phyloP scores from a whole-genome alignment of 2,113 vertebrate species.

The Talpa occidentalis region DNA sequence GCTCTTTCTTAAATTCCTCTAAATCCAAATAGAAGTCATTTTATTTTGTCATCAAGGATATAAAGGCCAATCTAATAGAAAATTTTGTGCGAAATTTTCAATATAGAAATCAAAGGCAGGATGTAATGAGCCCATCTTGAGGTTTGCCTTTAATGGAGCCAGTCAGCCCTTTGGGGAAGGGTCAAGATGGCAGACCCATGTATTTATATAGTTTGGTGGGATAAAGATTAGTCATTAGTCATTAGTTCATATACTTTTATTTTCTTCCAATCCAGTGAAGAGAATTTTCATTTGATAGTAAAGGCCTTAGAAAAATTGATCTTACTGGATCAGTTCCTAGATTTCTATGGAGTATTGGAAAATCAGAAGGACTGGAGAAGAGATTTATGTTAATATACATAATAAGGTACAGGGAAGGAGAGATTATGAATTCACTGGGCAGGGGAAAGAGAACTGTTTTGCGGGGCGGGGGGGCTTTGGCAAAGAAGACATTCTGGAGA shows the following conservation, averaged over 20 bases:
- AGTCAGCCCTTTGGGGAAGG: background rate
- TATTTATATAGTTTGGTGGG: background rate
- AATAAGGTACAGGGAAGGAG: background rate
- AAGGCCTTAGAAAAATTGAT: background rate
- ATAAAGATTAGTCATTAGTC: background rate
- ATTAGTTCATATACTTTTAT: background rate
- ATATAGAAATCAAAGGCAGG: background rate
- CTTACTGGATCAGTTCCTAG: background rate
- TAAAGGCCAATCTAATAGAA: background rate
- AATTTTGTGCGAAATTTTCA: background rate
- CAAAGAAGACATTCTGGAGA: conserved; percentile 6
- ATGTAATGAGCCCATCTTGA: background rate
- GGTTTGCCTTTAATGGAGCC: background rate
- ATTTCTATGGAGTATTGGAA: background rate
- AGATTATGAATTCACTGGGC: background rate
- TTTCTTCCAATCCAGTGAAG: background rate
- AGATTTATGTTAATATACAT: background rate
- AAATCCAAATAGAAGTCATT: conserved; percentile 7
- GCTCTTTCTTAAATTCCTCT: background rate
- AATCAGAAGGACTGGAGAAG: background rate
- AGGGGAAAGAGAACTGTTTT: background rate
- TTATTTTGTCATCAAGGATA: background rate
- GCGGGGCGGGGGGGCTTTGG: background rate
- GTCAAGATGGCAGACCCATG: background rate
- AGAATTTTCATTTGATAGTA: background rate